phyloP scores from a whole-genome alignment of 2,888 invertebrate species.

The Diplazon laetatorius region DNA sequence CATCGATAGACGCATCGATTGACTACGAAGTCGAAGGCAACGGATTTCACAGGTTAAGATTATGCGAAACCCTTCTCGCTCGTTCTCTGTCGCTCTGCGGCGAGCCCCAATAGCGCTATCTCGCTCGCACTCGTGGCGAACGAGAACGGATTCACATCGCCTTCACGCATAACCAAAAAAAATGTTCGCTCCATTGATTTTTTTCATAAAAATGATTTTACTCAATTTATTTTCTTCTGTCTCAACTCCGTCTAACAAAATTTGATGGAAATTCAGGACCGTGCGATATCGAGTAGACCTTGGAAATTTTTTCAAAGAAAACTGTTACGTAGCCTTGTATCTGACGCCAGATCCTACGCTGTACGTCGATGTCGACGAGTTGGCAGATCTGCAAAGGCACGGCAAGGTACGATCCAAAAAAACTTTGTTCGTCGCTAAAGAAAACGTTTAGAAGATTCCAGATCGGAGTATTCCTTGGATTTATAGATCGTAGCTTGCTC shows the following conservation, averaged over 20 bases:
- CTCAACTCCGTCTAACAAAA: not conserved
- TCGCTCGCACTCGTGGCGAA: no score
- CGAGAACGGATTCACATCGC: no score
- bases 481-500: conserved; percentile 75
- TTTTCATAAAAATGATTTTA: no score
- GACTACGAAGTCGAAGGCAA: conserved; percentile 72
- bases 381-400: conserved; percentile 76
- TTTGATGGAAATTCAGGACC: conserved; percentile 67
- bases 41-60: conserved; percentile 81
- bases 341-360: conserved; percentile 75
- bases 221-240: conserved; percentile 3
- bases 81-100: no score
- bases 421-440: no score
- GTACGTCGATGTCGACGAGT: conserved; percentile 79
- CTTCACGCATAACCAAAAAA: no score
- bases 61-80: no score
- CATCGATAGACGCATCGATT: conserved; percentile 66
- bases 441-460: no score
- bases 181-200: no score
- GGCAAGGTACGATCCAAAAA: conserved; percentile 73
- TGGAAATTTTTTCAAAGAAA: conserved; percentile 65
- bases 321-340: conserved; percentile 74
- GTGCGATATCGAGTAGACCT: conserved; percentile 72
- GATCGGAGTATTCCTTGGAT: no score
- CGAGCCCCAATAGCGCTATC: no score